phyloP scores from a whole-genome alignment of 2,888 invertebrate genomes.

The Ecliptopera silaceata region DNA sequence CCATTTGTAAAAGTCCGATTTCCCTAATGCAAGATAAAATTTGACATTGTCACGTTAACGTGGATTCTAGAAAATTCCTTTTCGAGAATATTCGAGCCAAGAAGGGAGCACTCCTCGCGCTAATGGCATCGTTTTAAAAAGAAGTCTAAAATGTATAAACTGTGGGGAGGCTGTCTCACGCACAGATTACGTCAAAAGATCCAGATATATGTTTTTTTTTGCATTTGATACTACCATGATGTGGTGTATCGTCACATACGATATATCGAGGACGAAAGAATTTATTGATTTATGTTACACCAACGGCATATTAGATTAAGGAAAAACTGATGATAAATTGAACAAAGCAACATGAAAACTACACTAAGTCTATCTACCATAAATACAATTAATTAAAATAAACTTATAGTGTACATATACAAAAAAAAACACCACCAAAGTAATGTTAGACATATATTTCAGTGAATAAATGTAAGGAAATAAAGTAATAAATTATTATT shows the following conservation, averaged over 20 bases:
- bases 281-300: too few relatives aligned
- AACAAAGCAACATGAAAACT: too few relatives aligned
- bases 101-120: slow-evolving; percentile 64
- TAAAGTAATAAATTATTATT: slow-evolving; percentile 79
- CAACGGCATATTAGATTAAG: too few relatives aligned
- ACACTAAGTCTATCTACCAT: too few relatives aligned
- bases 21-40: slow-evolving; percentile 59
- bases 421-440: background rate
- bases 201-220: background rate
- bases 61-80: slow-evolving; percentile 59
- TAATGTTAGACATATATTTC: background rate
- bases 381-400: too few relatives aligned
- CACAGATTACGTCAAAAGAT: background rate
- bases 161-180: background rate
- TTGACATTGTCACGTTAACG: slow-evolving; percentile 54
- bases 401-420: too few relatives aligned
- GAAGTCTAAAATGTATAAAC: slow-evolving; percentile 20
- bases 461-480: slow-evolving; percentile 37
- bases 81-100: slow-evolving; percentile 60
- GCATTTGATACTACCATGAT: background rate
- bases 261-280: too few relatives aligned
- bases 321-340: too few relatives aligned
- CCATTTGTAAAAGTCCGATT: slow-evolving; percentile 51
- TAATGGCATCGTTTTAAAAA: slow-evolving; percentile 74
- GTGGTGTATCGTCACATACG: too few relatives aligned